Evolutionary conservation across 2,888 invertebrate genomes (phyloP).

Genomic region (Dolomedes plantarius): DNA sequence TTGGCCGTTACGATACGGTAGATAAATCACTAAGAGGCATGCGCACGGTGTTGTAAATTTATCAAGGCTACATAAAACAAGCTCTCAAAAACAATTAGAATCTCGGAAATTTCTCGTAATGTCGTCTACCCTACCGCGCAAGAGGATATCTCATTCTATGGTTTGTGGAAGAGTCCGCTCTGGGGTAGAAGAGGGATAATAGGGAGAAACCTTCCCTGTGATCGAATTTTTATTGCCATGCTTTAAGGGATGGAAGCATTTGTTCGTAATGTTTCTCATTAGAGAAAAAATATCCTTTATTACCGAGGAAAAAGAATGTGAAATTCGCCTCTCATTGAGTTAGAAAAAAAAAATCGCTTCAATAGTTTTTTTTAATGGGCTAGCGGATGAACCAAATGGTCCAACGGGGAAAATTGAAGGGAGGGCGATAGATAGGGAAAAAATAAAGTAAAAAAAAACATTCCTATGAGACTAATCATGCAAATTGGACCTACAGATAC

Average conservation of each 20-base stretch:
- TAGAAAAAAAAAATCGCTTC: slow-evolving; percentile 44
- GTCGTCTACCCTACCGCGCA: background rate
- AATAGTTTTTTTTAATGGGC: slow-evolving; percentile 53
- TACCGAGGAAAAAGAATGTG: slow-evolving; percentile 46
- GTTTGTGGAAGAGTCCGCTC: background rate
- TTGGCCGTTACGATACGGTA: no score
- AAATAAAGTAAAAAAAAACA: slow-evolving; percentile 24
- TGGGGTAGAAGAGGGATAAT: slow-evolving; percentile 14
- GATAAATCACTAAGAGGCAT: no score
- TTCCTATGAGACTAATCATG: slow-evolving; percentile 60
- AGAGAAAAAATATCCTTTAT: slow-evolving; percentile 50
- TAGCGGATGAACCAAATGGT: slow-evolving; percentile 43
- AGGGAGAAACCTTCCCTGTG: slow-evolving; percentile 36
- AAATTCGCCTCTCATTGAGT: slow-evolving; percentile 50
- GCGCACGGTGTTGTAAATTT: no score
- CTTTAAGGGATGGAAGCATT: slow-evolving; percentile 54
- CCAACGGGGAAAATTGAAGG: slow-evolving; percentile 26
- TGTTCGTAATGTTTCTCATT: slow-evolving; percentile 70
- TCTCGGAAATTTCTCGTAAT: background rate
- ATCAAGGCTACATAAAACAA: background rate
- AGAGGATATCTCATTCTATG: background rate
- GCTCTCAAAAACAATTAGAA: background rate
- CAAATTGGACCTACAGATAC: slow-evolving; percentile 53
- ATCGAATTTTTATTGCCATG: slow-evolving; percentile 64
- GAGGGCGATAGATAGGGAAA: slow-evolving; percentile 17